phyloP scores from a whole-genome alignment of 2,797 vertebrate genomes.

The Paramormyrops hopkinsi region DNA sequence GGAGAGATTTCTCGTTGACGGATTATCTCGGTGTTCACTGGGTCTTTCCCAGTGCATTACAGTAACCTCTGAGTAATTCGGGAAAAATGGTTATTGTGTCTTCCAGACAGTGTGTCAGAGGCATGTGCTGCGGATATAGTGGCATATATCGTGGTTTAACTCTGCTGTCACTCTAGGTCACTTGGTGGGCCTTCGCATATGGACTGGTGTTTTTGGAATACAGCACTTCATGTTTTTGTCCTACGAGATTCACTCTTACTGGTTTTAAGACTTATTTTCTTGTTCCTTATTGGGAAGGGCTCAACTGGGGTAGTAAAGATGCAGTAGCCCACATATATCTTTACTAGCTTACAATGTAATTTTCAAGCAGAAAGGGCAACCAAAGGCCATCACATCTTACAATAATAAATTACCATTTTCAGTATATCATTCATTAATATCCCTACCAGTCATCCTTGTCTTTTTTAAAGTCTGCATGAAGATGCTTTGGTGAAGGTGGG shows the following conservation, averaged over 20 bases:
- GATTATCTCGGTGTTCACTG: not conserved
- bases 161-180: not conserved
- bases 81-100: constrained; percentile 1
- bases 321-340: not conserved
- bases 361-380: not conserved
- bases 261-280: not conserved
- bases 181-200: not conserved
- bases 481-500: not conserved
- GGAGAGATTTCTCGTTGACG: not conserved
- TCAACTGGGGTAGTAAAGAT: not conserved
- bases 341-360: not conserved
- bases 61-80: not conserved
- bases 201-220: not conserved
- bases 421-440: not conserved
- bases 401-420: not conserved
- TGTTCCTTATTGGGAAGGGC: not conserved
- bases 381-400: not conserved
- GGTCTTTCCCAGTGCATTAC: not conserved
- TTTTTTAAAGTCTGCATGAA: not conserved
- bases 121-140: not conserved
- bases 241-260: not conserved
- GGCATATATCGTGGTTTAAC: not conserved
- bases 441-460: not conserved
- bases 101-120: constrained; percentile 4
- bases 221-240: not conserved